Evolutionary conservation across 2,888 invertebrate genomes (phyloP), one percentile per base, ranked within the genome.

Genomic region (Synergus japonicus): DNA sequence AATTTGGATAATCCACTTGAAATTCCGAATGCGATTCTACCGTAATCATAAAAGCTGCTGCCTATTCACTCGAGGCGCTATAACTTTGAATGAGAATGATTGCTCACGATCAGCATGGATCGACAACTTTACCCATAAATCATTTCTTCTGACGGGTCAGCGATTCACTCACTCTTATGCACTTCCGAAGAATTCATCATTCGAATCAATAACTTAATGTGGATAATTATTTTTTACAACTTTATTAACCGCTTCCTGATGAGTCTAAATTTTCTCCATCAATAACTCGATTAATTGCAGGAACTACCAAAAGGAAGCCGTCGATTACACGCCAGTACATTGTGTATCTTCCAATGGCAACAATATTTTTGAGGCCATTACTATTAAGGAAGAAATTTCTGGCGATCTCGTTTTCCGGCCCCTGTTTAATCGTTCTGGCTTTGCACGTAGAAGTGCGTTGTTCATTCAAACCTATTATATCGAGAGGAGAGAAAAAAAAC

Each of bases 311-410:
- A 60, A 22, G 22, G 5, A 60, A 22, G 18, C 18, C n/a, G n/a
- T n/a, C 54, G n/a, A 54, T 54, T 54, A 54, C n/a, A 54, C 54
- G 54, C 13, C 29, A 15, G 65, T 37, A 15, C 7, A 37, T 66
- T 37, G 66, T 43, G 22, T 12, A 66, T 44, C n/a, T 29, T 66
- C 13, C 10, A 43, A 43, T 37, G 12, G 29, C 37, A 80, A 83
- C 76, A 82, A 81, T 83, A 58, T 77, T 79, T 64, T n/a, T 46
- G 18, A 69, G 81, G 83, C 83, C 82, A 22, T 66, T 15, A 58
- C 58, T 58, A 79, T 79, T 76, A 69, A 65, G 77, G 44, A 78
- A 78, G 80, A 84, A 84, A 54, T 54, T 54, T 54, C 54, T 54
- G n/a, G 10, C 60, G 60, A 9, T 12, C 1, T 22, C 60, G 63